phyloP scores from a whole-genome alignment of 2,797 vertebrate species.

The Cryptoprocta ferox region DNA sequence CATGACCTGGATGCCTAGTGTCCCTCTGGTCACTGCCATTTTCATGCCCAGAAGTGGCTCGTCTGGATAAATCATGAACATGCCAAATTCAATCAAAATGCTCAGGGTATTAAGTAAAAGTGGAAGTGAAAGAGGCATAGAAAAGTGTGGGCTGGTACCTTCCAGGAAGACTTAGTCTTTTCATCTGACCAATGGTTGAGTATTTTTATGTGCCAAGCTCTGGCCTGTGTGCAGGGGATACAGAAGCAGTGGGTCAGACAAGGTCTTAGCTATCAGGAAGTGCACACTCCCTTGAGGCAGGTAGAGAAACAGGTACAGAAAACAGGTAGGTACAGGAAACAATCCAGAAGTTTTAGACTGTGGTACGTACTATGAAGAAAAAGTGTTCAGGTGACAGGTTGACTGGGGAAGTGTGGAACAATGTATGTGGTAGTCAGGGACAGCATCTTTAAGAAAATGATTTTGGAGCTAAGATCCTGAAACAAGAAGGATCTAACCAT shows the following conservation, averaged over 20 bases:
- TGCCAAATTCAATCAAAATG: neutral
- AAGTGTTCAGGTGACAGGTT: neutral
- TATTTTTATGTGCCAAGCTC: neutral
- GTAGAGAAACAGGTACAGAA: neutral
- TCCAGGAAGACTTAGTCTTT: neutral
- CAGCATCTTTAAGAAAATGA: neutral
- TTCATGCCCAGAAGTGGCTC: neutral
- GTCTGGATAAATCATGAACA: neutral
- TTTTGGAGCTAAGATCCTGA: neutral
- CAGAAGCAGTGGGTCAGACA: neutral
- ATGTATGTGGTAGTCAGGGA: neutral
- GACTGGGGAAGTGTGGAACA: neutral
- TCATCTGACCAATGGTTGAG: neutral
- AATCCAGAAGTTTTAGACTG: neutral
- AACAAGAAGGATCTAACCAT: neutral
- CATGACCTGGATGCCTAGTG: neutral
- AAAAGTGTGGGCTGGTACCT: neutral
- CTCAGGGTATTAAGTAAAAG: neutral
- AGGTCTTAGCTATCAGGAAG: neutral
- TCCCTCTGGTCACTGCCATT: neutral
- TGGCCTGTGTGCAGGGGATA: neutral
- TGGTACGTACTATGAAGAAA: neutral
- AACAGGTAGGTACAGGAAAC: neutral
- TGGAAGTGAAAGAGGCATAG: neutral
- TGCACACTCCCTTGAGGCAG: neutral